Conservation (phyloP, 1,140 invertebrate genomes). For the Ceratitis capitata region DNA sequence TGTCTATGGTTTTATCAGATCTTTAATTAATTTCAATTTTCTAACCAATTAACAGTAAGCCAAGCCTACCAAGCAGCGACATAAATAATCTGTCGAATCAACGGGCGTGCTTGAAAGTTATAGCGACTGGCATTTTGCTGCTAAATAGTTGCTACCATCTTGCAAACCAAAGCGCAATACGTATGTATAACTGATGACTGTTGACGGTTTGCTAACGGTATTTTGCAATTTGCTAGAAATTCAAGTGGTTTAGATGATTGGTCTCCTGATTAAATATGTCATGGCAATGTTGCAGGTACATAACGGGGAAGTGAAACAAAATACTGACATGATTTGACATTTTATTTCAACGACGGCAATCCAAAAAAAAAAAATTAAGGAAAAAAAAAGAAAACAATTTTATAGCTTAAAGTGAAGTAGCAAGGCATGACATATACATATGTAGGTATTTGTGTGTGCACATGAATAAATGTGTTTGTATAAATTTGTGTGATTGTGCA, state of each 20-base stretch:
- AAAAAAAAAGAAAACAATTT: background rate
- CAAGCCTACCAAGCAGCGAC: background rate
- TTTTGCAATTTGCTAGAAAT: background rate
- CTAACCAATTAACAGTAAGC: background rate
- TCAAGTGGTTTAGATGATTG: background rate
- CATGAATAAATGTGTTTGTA: background rate
- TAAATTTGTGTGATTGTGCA: background rate
- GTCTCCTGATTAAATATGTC: background rate
- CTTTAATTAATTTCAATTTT: background rate
- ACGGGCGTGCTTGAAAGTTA: background rate
- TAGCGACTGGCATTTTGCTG: background rate
- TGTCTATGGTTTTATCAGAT: too few species aligned
- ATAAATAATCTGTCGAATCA: background rate
- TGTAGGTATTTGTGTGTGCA: background rate
- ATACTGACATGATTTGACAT: background rate
- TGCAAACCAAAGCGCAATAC: too few species aligned
- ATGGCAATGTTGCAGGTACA: background rate
- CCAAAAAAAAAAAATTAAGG: too few species aligned
- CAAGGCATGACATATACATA: background rate
- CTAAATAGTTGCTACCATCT: background rate
- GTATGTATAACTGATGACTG: background rate
- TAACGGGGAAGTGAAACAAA: background rate
- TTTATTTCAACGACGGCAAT: background rate
- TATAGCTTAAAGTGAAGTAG: background rate
- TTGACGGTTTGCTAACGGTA: background rate